Conservation (phyloP, 2,797 vertebrate genomes). For the Enteromius mattozi region DNA sequence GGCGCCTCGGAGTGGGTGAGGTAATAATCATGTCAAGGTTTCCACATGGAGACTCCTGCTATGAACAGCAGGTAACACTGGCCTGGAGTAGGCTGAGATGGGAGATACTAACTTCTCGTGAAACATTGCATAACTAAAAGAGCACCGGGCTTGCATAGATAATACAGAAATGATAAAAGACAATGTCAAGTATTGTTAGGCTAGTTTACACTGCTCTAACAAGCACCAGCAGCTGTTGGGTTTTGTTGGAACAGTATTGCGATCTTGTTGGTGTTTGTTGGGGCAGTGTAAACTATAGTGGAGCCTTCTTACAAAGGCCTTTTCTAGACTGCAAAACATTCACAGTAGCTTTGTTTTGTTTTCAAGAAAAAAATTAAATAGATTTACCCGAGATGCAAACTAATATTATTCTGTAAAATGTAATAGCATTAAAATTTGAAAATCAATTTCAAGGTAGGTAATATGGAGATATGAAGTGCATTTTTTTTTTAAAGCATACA, state of each 20-base stretch:
- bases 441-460: neutral
- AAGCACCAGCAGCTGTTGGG: neutral
- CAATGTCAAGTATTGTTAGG: neutral
- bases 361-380: neutral
- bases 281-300: neutral
- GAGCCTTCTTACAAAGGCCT: neutral
- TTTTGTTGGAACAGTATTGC: neutral
- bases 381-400: no score
- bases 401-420: neutral
- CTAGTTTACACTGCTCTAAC: neutral
- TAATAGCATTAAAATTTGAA: neutral
- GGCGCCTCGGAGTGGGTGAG: slow-evolving; percentile 9
- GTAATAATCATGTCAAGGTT: slow-evolving; percentile 29
- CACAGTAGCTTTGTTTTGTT: neutral
- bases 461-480: neutral
- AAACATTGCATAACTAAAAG: slow-evolving; percentile 5
- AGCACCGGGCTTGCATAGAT: neutral
- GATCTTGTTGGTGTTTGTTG: neutral
- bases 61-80: neutral
- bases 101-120: neutral
- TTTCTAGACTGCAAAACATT: neutral
- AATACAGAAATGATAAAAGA: slow-evolving; percentile 9
- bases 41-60: slow-evolving; percentile 7
- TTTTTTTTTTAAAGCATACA: neutral
- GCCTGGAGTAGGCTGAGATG: neutral